Evolutionary conservation across 2,888 invertebrate genomes (phyloP).

Genomic region (Tachina lurida): DNA sequence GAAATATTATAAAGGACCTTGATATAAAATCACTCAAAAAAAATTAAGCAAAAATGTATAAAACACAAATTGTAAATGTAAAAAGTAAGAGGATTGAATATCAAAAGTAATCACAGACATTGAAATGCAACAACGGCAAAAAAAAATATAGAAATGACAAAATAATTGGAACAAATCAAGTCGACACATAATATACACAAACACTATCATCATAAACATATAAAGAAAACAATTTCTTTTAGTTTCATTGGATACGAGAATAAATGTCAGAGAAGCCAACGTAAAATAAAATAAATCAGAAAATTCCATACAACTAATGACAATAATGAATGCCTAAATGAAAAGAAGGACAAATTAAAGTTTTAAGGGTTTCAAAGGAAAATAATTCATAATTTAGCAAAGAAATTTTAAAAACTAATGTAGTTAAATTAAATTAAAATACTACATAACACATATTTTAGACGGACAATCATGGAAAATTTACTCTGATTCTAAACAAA

Average conservation of each 20-base stretch:
- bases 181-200: slow-evolving; percentile 36
- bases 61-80: slow-evolving; percentile 25
- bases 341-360: slow-evolving; percentile 42
- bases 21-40: slow-evolving; percentile 13
- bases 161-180: slow-evolving; percentile 71
- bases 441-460: too few relatives aligned
- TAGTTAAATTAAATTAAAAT: too few relatives aligned
- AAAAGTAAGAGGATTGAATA: slow-evolving; percentile 46
- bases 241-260: slow-evolving; percentile 6
- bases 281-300: slow-evolving; percentile 12
- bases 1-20: slow-evolving; percentile 41
- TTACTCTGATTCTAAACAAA: too few relatives aligned
- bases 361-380: too few relatives aligned
- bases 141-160: slow-evolving; percentile 63
- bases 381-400: too few relatives aligned
- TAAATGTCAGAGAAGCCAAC: slow-evolving; percentile 33
- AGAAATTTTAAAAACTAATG: too few relatives aligned
- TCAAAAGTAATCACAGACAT: slow-evolving; percentile 56
- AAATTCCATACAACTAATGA: slow-evolving; percentile 61
- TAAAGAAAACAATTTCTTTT: slow-evolving; percentile 26
- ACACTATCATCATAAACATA: slow-evolving; percentile 10
- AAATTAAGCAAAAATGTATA: slow-evolving; percentile 23
- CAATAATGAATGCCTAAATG: slow-evolving; percentile 53
- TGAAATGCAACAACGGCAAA: slow-evolving; percentile 49
- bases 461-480: too few relatives aligned